Evolutionary conservation across 2,113 vertebrate species (phyloP).

Genomic region (Embiotoca jacksoni): DNA sequence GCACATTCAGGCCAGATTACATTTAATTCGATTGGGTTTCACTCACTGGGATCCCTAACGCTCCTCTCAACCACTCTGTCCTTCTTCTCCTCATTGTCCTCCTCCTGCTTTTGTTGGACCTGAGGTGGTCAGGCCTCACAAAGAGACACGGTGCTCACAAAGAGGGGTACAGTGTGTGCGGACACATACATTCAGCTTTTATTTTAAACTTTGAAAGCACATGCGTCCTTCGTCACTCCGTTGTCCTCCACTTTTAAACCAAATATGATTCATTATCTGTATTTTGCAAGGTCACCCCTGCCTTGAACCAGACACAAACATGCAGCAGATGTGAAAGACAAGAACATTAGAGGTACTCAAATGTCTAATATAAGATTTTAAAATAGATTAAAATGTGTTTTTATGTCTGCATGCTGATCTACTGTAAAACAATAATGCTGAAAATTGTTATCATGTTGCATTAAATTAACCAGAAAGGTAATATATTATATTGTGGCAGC

Average conservation of each 20-base stretch:
- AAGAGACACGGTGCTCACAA: constrained; percentile 42
- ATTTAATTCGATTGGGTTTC: constrained; percentile 94
- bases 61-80: constrained; percentile 44
- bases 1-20: constrained; percentile 93
- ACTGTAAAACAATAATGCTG: neutral
- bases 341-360: constrained; percentile 40
- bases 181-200: constrained; percentile 27
- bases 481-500: neutral
- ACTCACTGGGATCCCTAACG: constrained; percentile 66
- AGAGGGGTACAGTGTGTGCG: constrained; percentile 5
- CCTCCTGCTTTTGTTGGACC: constrained; percentile 52
- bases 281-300: constrained; percentile 47
- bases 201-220: constrained; percentile 22
- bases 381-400: constrained; percentile 2
- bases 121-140: constrained; percentile 47
- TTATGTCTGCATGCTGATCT: neutral
- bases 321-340: constrained; percentile 10
- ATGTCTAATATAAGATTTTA: neutral
- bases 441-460: too few relatives aligned
- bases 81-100: constrained; percentile 51
- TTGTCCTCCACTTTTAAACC: constrained; percentile 40
- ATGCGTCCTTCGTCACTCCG: constrained; percentile 21
- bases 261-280: constrained; percentile 55
- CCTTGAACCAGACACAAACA: constrained; percentile 49
- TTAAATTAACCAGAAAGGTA: too few relatives aligned